phyloP scores from a whole-genome alignment of 2,797 vertebrate genomes.

The Crocidura indochinensis region DNA sequence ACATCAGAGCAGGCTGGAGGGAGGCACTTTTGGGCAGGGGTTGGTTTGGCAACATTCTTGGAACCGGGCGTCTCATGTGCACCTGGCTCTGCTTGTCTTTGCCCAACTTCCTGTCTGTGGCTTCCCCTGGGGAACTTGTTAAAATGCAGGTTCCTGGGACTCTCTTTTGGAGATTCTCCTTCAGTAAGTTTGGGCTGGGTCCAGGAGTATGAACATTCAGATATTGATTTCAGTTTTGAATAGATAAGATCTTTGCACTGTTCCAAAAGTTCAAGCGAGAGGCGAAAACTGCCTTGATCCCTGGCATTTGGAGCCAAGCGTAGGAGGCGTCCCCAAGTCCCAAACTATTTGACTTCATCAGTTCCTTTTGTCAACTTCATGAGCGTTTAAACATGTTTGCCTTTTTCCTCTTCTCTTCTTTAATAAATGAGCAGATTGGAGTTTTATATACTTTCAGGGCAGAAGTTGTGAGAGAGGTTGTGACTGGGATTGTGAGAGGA shows the following conservation, averaged over 20 bases:
- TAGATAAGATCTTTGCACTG: not conserved
- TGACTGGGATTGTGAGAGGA: not conserved
- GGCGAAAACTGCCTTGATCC: not conserved
- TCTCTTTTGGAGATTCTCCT: not conserved
- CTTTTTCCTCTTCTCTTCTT: constrained; percentile 16
- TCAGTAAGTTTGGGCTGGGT: not conserved
- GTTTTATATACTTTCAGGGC: not conserved
- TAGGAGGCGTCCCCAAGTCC: too few relatives aligned
- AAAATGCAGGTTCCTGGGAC: not conserved
- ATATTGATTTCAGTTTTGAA: not conserved
- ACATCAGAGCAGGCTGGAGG: not conserved
- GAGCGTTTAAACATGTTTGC: not conserved
- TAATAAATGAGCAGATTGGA: not conserved
- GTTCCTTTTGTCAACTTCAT: not conserved
- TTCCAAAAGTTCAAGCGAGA: not conserved
- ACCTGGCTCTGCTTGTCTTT: constrained; percentile 23
- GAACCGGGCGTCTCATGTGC: not conserved
- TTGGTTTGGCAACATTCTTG: constrained; percentile 29
- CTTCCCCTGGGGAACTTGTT: constrained; percentile 1
- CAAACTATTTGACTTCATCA: not conserved
- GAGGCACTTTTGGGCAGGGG: not conserved
- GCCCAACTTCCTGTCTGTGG: not conserved
- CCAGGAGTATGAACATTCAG: not conserved
- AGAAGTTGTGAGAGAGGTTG: not conserved
- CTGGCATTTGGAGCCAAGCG: not conserved